Evolutionary conservation across 2,888 invertebrate species (phyloP), one percentile per base, ranked within the genome.

Genomic region (Pristionchus fissidentatus): DNA sequence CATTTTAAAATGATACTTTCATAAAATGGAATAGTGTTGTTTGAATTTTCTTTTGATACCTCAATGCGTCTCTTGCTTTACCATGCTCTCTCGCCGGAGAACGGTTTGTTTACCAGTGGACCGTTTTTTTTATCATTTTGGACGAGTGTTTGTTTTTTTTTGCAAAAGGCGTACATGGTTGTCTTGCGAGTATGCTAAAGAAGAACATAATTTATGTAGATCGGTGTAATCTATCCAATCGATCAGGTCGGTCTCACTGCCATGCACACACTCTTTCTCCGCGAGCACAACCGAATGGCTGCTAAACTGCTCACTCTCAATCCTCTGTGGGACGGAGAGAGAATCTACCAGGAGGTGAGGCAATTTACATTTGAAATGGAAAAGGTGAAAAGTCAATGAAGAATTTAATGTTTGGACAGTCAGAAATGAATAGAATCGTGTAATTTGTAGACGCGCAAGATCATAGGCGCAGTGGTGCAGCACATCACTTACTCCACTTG

Each of bases 201-300:
- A 46, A 57, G 70, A 29, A 57, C n/a, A 38, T 4, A 19, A 55
- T 55, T 13, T 22, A 15, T 55, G 55, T 55, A 55, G 26, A 4
- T 52, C 22, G 8, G 70, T 32, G 29, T 22, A n/a, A 57, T 41
- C 32, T 70, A 29, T 35, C 5, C 10, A 46, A 13, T 15, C 7
- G 3, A 83, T 78, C 93, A 94, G 90, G 90, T 94, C 10, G 94
- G 94, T 0, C 90, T 95, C 41, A 91, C 94, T 4, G 92, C 94
- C 3, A 94, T 94, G 93, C 95, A 95, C 90, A 95, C 94, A 0
- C 78, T 95, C 32, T 95, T 94, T 94, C 95, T 98, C 94, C 94
- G 99, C 22, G 97, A 99, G 92, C 99, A 99, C 93, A 99, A 99
- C 92, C 94, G 97, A 83, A 94, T 99, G 75, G 98, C 97, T 2